Evolutionary conservation across 2,888 invertebrate species (phyloP).

Genomic region (Sminthurides aquaticus): DNA sequence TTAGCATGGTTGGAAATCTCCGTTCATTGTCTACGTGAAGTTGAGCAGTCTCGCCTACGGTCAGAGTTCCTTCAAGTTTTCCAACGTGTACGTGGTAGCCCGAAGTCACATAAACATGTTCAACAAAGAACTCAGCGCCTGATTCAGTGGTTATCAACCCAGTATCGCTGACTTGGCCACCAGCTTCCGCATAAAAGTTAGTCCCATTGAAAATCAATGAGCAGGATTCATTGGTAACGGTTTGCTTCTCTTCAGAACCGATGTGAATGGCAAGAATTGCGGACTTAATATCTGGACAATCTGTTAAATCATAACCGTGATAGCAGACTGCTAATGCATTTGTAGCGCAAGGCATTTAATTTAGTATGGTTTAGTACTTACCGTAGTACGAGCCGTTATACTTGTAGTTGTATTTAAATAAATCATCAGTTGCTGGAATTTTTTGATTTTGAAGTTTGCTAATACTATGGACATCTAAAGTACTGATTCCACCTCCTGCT

Average conservation of each 20-base stretch:
- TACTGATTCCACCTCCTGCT: constrained; percentile 72
- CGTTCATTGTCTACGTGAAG: constrained; percentile 76
- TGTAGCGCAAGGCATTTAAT: no score
- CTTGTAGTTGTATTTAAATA: constrained; percentile 80
- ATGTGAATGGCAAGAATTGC: constrained; percentile 73
- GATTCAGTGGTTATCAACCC: constrained; percentile 76
- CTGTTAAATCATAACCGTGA: constrained; percentile 44
- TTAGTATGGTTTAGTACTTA: no score
- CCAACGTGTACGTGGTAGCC: constrained; percentile 94
- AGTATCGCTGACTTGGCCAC: constrained; percentile 95
- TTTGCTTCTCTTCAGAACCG: constrained; percentile 77
- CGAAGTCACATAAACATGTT: constrained; percentile 14
- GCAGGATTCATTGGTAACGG: constrained; percentile 77
- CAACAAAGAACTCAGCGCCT: constrained; percentile 62
- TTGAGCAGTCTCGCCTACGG: constrained; percentile 74
- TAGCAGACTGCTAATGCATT: not conserved
- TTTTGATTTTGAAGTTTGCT: constrained; percentile 73
- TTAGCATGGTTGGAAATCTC: constrained; percentile 90
- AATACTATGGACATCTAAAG: constrained; percentile 90
- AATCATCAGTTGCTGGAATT: constrained; percentile 78
- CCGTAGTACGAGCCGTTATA: constrained; percentile 16
- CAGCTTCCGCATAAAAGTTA: constrained; percentile 97
- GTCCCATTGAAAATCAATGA: constrained; percentile 86
- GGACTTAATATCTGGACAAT: constrained; percentile 63
- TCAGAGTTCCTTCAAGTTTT: constrained; percentile 70